Percentiles rank a stretch among this genome's conserved stretches.
Conservation (phyloP, 1,140 invertebrate species). For the Drosophila sucinea region DNA sequence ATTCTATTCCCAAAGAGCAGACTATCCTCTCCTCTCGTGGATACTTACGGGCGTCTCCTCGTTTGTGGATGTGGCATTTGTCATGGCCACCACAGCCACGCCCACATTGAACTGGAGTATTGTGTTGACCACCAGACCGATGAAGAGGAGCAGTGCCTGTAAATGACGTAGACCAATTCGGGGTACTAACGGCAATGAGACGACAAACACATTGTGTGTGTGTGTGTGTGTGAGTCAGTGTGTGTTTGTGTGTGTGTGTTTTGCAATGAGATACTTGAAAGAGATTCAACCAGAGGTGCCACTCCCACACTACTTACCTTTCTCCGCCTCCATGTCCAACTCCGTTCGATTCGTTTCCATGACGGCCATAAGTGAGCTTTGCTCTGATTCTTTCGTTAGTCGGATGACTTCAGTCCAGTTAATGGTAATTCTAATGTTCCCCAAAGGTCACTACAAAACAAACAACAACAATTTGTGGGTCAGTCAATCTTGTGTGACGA, state of each 20-base stretch:
- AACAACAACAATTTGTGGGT: no score
- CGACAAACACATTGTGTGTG: not conserved
- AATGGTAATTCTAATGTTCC: no score
- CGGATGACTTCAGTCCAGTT: no score
- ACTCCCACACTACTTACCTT: conserved; percentile 35
- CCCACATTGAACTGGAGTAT: conserved; percentile 87
- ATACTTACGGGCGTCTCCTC: conserved; percentile 73
- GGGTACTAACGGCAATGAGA: conserved; percentile 38
- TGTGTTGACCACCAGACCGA: conserved; percentile 86
- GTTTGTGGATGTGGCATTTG: conserved; percentile 59
- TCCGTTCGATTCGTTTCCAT: conserved; percentile 6
- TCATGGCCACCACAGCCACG: conserved; percentile 85
- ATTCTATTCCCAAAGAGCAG: not conserved
- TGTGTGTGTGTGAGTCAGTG: not conserved
- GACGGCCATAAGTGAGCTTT: not conserved
- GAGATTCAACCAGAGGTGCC: conserved; percentile 7
- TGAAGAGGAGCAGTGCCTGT: conserved; percentile 86
- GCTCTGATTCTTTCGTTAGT: no score
- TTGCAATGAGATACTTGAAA: conserved; percentile 6
- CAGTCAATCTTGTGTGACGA: no score
- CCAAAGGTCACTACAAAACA: no score
- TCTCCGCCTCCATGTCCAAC: conserved; percentile 43
- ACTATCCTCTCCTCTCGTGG: not conserved
- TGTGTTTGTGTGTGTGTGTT: no score
- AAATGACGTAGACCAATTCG: conserved; percentile 86